These are phyloP conservation scores for Xiphophorus hellerii DNA, from an alignment of 2,113 vertebrate genomes.

Conservation along the genomic window DNA sequence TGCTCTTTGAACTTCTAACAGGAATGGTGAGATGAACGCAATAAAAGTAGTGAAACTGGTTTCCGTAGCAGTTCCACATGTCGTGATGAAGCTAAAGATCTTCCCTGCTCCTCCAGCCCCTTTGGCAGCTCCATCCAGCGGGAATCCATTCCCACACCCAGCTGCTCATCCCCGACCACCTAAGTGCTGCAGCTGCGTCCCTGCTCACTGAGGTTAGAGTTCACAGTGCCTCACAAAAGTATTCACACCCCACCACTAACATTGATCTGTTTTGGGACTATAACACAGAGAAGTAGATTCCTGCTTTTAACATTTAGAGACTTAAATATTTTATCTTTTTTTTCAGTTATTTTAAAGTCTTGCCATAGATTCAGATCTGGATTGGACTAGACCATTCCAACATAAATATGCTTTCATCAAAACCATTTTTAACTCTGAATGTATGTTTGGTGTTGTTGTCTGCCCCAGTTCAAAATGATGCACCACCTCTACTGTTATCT, in stretches of 20 bases:
- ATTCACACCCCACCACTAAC: not conserved
- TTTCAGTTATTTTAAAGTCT: too few relatives aligned
- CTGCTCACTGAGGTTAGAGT: constrained; percentile 89
- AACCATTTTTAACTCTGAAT: too few relatives aligned
- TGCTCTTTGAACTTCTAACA: constrained; percentile 92
- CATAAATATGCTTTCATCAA: too few relatives aligned
- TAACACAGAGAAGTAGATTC: too few relatives aligned
- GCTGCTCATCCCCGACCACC: constrained; percentile 87
- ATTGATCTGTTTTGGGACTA: too few relatives aligned
- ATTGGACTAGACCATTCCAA: too few relatives aligned
- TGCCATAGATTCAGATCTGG: too few relatives aligned
- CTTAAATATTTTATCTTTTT: too few relatives aligned
- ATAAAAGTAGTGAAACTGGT: not conserved
- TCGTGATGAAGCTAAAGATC: not conserved
- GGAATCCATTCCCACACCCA: constrained; percentile 93
- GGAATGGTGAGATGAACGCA: constrained; percentile 84
- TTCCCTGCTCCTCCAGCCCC: constrained; percentile 79
- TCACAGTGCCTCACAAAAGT: not conserved
- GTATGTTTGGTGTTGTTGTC: too few relatives aligned
- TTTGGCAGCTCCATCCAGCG: constrained; percentile 89
- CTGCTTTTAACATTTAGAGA: too few relatives aligned
- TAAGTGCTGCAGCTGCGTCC: constrained; percentile 87
- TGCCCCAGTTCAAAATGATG: too few relatives aligned
- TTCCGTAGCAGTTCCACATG: not conserved
- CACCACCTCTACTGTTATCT: not conserved